Base-by-base conservation (phyloP, 2,888 invertebrate genomes). In the Pammene fasciana region DNA sequence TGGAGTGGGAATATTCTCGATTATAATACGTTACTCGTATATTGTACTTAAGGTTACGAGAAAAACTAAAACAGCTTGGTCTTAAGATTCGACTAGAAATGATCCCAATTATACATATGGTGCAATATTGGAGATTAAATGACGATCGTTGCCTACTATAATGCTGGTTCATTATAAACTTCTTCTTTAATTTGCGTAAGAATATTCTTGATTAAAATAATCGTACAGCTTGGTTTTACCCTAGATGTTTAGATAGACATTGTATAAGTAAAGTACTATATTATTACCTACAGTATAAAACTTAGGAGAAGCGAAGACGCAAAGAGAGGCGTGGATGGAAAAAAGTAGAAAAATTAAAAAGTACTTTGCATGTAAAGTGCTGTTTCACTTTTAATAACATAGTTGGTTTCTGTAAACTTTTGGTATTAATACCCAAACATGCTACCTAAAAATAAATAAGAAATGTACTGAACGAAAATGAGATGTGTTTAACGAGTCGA, bases 361-460 rank as follows among this genome's bases (percentile, higher is more conserved):
- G 60, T 36, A 34, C 34, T 60, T 46, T 46, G 46, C 46, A 60
- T 60, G 60, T 36, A 50, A 62, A 62, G 62, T 62, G 50, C 7
- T 16, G 14, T 48, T 62, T 50, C 38, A 41, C 48, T 38, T 61
- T 61, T 50, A 50, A 38, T 46, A 34, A n/a, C 26, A 18, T 45
- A 57, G 26, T 57, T 57, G 0, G 18, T 34, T 59, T 59, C n/a
- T 45, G 45, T 26, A 18, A 43, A 43, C 13, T 43, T 45, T 26
- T 9, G 6, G 18, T 50, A 11, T n/a, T 52, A 13, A 18, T 18
- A 52, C 26, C 13, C 52, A 34, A 36, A 54, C 6, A 34, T n/a
- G 34, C 13, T n/a, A 5, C 10, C 13, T 52, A 13, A 54, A 36
- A 34, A n/a, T 34, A 5, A 13, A 26, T 3, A 54, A n/a, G 8